phyloP scores from a whole-genome alignment of 1,140 invertebrate species.

The Bombus difficillimus region DNA sequence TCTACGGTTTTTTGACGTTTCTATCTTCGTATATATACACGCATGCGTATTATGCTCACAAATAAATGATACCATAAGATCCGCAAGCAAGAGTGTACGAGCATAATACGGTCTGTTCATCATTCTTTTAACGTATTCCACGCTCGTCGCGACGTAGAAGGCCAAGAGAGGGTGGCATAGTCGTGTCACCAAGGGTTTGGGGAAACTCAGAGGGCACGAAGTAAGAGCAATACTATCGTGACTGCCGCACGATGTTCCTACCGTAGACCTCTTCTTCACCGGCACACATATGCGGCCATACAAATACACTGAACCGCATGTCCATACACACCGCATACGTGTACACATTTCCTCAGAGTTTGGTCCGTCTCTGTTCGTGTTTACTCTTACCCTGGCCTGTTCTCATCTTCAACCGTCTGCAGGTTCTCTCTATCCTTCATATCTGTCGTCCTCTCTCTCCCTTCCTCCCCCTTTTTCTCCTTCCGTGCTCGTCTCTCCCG shows the following conservation, averaged over 20 bases:
- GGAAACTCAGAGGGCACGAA: slow-evolving; percentile 65
- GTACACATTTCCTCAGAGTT: slow-evolving; percentile 42
- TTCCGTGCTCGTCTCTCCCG: slow-evolving; percentile 26
- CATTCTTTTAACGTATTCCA: slow-evolving; percentile 74
- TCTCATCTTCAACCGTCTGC: slow-evolving; percentile 64
- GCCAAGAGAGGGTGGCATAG: slow-evolving; percentile 54
- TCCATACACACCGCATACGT: neutral
- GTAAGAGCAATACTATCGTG: slow-evolving; percentile 68
- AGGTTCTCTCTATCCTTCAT: slow-evolving; percentile 65
- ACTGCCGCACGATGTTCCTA: slow-evolving; percentile 60
- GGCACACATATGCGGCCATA: slow-evolving; percentile 16
- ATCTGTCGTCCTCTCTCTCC: slow-evolving; percentile 43
- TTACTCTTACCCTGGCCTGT: slow-evolving; percentile 65
- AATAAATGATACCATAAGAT: slow-evolving; percentile 17
- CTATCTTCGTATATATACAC: neutral
- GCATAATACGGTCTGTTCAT: slow-evolving; percentile 69
- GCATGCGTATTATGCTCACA: neutral
- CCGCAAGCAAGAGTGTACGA: slow-evolving; percentile 28
- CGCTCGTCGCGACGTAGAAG: slow-evolving; percentile 62
- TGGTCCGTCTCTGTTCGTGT: slow-evolving; percentile 58
- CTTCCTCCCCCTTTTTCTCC: slow-evolving; percentile 43
- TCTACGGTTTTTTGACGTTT: slow-evolving; percentile 11
- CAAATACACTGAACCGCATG: slow-evolving; percentile 1
- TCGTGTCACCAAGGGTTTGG: slow-evolving; percentile 62
- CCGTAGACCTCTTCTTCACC: slow-evolving; percentile 44